Percentiles rank a stretch among this genome's conserved stretches.
phyloP scores from a whole-genome alignment of 2,888 invertebrate species.

The Euplagia quadripunctaria region DNA sequence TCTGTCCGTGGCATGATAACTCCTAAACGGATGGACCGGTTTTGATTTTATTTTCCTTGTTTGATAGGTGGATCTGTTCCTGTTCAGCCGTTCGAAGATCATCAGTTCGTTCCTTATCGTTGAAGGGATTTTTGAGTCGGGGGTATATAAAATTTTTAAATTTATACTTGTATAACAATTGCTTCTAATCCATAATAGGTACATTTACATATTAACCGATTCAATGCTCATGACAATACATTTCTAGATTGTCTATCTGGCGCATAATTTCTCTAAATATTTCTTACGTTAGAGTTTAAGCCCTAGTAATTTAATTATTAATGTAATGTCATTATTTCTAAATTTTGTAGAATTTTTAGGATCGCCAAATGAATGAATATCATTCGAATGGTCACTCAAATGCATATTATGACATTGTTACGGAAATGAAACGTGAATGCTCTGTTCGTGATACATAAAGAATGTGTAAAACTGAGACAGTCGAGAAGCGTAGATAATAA shows the following conservation, averaged over 20 bases:
- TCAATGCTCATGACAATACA: background rate
- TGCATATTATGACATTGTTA: background rate
- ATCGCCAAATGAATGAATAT: background rate
- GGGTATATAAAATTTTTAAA: no score
- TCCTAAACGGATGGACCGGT: no score
- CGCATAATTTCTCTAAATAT: background rate
- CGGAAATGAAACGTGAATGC: background rate
- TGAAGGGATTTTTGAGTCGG: no score
- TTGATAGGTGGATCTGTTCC: no score
- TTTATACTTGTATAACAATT: conserved; percentile 11
- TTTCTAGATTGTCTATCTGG: background rate
- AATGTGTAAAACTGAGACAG: background rate
- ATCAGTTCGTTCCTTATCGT: no score
- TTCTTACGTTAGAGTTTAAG: no score
- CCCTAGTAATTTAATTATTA: no score
- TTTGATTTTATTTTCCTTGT: no score
- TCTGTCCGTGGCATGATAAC: no score
- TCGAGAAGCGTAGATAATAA: background rate
- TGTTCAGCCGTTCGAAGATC: no score
- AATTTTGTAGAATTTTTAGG: no score
- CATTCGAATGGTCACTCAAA: background rate
- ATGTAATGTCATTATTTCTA: no score
- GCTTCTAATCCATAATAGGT: conserved; percentile 18
- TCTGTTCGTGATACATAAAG: background rate
- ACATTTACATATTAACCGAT: background rate